Conservation (phyloP, 2,888 invertebrate genomes). For the Pristionchus mayeri region DNA sequence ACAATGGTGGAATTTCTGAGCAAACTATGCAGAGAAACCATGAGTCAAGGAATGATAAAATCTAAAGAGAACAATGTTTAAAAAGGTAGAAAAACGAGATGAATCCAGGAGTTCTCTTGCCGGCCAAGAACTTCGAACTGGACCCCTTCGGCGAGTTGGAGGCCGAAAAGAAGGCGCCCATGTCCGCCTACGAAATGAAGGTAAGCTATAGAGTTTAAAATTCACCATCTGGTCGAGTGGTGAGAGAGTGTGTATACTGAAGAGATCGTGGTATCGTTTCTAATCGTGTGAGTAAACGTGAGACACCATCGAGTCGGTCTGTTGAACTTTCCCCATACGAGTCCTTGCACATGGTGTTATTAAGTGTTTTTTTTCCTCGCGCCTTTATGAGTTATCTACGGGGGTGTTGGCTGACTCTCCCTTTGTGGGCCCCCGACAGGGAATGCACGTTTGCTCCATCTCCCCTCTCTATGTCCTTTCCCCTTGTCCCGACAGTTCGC, state of each 20-base stretch:
- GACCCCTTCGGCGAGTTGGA: slow-evolving; percentile 23
- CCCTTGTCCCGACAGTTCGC: background rate
- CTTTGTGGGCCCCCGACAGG: slow-evolving; percentile 7
- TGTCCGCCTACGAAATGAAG: slow-evolving; percentile 23
- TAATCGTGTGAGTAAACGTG: background rate
- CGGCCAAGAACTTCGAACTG: background rate
- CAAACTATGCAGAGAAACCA: no score
- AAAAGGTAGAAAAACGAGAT: no score
- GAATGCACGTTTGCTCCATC: background rate
- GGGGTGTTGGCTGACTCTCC: background rate
- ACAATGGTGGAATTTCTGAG: no score
- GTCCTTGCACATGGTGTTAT: slow-evolving; percentile 36
- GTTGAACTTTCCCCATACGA: background rate
- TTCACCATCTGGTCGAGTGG: background rate
- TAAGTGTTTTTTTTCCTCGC: background rate
- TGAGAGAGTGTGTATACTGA: background rate
- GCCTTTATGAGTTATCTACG: slow-evolving; percentile 26
- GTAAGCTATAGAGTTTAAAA: background rate
- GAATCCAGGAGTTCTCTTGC: slow-evolving; percentile 2
- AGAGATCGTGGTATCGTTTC: background rate
- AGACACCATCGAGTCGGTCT: no score
- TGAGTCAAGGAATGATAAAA: no score
- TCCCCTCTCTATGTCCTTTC: background rate
- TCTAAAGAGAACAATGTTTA: no score
- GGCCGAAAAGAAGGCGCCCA: background rate